Base-by-base conservation (phyloP, 2,113 vertebrate species). In the Oceanites oceanicus region DNA sequence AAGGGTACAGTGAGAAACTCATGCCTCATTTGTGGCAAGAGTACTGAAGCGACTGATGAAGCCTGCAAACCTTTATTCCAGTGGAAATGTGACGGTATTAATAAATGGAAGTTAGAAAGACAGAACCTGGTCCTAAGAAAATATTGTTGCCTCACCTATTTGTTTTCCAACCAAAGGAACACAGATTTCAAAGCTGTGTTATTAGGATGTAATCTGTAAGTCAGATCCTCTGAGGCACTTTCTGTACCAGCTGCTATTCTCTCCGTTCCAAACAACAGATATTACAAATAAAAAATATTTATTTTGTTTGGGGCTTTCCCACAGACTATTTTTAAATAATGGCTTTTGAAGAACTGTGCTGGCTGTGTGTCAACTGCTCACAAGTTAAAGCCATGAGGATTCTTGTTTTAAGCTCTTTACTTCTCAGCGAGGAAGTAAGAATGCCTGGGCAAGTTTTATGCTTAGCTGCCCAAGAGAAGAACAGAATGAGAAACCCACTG, bases 251-350 rank as follows among this genome's bases (percentile, higher is more conserved):
- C 86, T 96, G 95, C 85, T 88, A 11, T 77, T n/a, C 32, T 55
- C 68, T 66, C 85, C 6, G 10, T 94, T 97, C 88, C 94, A 97
- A 91, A 91, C 42, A 94, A 90, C 66, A 96, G 74, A 96, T 92
- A 95, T 92, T 96, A 62, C 87, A 96, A 95, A 97, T 89, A 96
- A 96, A 97, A 97, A 88, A 76, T 73, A 96, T 92, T 97, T 96
- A 82, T 96, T 97, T 94, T 97, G 93, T 95, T 95, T 95, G 71
- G 92, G 94, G 95, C 93, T 96, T 97, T 97, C 96, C 92, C 97
- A 97, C 94, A 97, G 97, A 86, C 97, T 97, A 97, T 97, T 97
- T 97, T 97, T 78, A 97, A 95, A 89, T 94, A 95, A 96, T 92
- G 89, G 87, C 81, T 93, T 97, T 86, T 97, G 94, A 97, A 93